These are phyloP conservation scores for Aratinga solstitialis DNA, from an alignment of 2,797 vertebrate species.

Conservation along the genomic window DNA sequence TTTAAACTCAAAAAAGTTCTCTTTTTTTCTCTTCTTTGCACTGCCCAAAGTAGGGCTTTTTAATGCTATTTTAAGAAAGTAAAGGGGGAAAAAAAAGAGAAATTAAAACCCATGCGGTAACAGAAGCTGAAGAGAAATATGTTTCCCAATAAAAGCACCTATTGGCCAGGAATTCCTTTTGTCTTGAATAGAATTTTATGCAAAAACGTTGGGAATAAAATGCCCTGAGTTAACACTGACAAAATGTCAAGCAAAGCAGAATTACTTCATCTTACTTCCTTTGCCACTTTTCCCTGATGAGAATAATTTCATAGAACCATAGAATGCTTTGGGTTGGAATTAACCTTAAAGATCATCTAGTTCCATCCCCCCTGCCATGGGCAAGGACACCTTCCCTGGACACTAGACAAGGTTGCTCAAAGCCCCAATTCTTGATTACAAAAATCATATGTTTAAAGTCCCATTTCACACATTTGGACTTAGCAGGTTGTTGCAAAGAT, in stretches of 20 bases:
- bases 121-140: not conserved
- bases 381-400: not conserved
- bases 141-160: not conserved
- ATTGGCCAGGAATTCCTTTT: not conserved
- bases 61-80: not conserved
- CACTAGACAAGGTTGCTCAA: not conserved
- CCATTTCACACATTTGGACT: not conserved
- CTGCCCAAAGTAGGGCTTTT: not conserved
- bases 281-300: not conserved
- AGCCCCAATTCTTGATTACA: not conserved
- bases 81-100: not conserved
- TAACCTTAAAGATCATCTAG: not conserved
- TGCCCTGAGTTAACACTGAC: not conserved
- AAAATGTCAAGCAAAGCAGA: not conserved
- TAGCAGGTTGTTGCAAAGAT: not conserved
- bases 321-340: not conserved
- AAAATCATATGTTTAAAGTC: not conserved
- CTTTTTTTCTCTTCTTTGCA: not conserved
- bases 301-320: not conserved
- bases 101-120: fast-evolving
- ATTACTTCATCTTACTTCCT: not conserved
- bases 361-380: not conserved
- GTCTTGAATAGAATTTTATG: not conserved
- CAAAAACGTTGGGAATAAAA: fast-evolving
- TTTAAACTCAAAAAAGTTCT: not conserved